Evolutionary conservation across 2,797 vertebrate species (phyloP).

Genomic region (Acestrorhynchus altus): DNA sequence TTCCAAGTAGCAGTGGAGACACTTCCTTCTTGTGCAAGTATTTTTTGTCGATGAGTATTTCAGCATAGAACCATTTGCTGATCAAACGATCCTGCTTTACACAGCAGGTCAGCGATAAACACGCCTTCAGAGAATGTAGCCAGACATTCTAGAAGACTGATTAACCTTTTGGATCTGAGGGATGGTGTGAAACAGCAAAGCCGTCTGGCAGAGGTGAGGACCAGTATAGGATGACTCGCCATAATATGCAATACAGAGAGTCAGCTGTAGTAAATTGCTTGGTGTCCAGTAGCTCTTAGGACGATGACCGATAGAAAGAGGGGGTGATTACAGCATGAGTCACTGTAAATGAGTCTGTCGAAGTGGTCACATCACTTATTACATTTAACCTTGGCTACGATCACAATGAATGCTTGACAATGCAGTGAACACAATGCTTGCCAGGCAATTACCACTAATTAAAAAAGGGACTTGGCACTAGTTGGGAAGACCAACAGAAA

Average conservation of each 20-base stretch:
- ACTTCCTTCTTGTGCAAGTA: no score
- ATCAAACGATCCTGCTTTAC: neutral
- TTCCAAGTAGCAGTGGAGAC: no score
- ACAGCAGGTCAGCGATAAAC: neutral
- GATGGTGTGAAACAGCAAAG: neutral
- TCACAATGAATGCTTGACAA: neutral
- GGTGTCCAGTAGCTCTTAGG: neutral
- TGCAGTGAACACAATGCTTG: neutral
- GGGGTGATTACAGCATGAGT: neutral
- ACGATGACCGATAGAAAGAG: neutral
- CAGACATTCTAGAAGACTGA: neutral
- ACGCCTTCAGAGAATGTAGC: neutral
- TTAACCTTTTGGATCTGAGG: conserved; percentile 1
- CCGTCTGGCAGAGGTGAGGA: neutral
- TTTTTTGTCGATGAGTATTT: no score
- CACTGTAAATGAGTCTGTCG: neutral
- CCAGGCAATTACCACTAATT: neutral
- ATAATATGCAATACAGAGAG: neutral
- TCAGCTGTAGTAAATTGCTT: neutral
- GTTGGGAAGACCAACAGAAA: no score
- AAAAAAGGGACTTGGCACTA: neutral
- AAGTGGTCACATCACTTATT: neutral
- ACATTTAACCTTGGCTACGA: neutral
- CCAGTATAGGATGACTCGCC: neutral
- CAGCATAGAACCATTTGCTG: neutral